phyloP scores from a whole-genome alignment of 2,113 vertebrate species.

The Heteronetta atricapilla region DNA sequence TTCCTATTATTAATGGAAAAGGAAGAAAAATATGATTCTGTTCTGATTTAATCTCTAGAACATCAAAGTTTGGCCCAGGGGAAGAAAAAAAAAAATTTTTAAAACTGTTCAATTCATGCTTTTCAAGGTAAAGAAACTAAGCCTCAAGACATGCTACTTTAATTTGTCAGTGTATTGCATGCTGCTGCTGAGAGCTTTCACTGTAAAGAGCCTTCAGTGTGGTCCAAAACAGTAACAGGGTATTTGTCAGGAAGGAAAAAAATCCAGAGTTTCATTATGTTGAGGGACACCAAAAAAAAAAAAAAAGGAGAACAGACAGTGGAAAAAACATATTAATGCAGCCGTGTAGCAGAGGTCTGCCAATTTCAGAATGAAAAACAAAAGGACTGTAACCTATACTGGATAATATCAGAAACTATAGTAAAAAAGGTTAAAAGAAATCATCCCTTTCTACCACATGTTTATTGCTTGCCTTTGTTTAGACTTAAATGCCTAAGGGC shows the following conservation, averaged over 20 bases:
- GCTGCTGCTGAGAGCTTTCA: not conserved
- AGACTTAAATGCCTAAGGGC: not conserved
- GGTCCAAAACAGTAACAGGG: slow-evolving; percentile 14
- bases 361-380: slow-evolving; percentile 12
- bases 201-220: not conserved
- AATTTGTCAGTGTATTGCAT: not conserved
- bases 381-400: slow-evolving; percentile 8
- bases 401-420: not conserved
- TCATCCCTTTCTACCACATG: not conserved
- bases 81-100: not conserved
- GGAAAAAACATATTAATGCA: not conserved
- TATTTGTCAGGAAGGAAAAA: slow-evolving; percentile 3
- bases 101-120: not conserved
- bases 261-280: not conserved
- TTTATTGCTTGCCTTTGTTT: slow-evolving; percentile 17
- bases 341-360: not conserved
- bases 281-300: not conserved
- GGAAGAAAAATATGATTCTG: not conserved
- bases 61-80: not conserved
- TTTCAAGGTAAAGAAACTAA: not conserved
- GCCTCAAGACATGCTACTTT: not conserved
- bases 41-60: not conserved
- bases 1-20: not conserved
- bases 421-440: slow-evolving; percentile 43
- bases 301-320: not conserved